Conservation (phyloP, 2,797 vertebrate genomes). For the Silurus lanzhouensis region DNA sequence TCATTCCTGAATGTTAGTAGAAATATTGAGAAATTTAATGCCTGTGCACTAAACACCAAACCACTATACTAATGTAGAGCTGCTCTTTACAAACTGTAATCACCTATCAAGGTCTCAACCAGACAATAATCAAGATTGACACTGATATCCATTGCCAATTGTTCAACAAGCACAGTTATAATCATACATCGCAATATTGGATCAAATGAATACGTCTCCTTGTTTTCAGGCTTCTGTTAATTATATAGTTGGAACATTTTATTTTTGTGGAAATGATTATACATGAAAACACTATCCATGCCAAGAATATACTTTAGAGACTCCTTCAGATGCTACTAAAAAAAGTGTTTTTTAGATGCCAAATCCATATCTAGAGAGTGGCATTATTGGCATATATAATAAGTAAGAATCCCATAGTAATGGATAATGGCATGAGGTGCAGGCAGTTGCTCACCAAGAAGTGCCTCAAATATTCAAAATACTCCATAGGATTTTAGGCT, state of each 20-base stretch:
- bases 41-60: not conserved
- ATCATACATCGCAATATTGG: not conserved
- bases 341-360: not conserved
- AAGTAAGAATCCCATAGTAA: not conserved
- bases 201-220: not conserved
- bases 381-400: not conserved
- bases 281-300: not conserved
- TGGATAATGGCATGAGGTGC: not conserved
- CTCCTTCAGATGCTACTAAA: not conserved
- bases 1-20: not conserved
- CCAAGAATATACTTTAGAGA: not conserved
- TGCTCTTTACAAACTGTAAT: too few relatives aligned
- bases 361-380: not conserved
- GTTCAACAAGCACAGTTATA: not conserved
- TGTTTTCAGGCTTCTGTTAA: not conserved
- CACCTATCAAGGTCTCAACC: not conserved
- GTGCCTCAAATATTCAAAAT: not conserved
- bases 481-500: not conserved
- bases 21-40: not conserved
- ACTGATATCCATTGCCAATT: not conserved
- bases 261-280: not conserved
- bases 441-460: not conserved
- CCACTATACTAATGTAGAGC: not conserved
- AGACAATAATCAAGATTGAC: not conserved
- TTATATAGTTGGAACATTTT: not conserved